Percentiles rank a stretch among this genome's conserved stretches.
phyloP scores from a whole-genome alignment of 2,113 vertebrate genomes.

The Pterophyllum scalare region DNA sequence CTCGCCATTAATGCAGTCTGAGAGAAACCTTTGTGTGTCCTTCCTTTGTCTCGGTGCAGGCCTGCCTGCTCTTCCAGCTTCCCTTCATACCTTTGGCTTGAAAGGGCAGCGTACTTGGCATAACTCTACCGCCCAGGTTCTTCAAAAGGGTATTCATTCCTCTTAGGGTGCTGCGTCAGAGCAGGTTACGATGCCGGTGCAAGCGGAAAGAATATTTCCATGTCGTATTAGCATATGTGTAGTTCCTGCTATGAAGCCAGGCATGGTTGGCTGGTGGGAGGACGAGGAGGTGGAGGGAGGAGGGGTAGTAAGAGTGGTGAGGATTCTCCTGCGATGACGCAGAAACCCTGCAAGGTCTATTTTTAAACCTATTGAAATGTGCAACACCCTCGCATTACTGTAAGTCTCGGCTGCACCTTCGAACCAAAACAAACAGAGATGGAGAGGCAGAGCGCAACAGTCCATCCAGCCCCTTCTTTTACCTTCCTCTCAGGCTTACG shows the following conservation, averaged over 20 bases:
- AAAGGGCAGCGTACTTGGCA: slow-evolving; percentile 9
- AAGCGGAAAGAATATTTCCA: slow-evolving; percentile 48
- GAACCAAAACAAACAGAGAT: slow-evolving; percentile 65
- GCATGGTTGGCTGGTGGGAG: slow-evolving; percentile 15
- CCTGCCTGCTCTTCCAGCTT: slow-evolving; percentile 59
- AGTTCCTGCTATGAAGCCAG: slow-evolving; percentile 45
- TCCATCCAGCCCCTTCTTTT: background rate
- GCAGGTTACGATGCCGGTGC: slow-evolving; percentile 43
- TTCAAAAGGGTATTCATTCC: slow-evolving; percentile 31
- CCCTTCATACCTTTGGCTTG: slow-evolving; percentile 51
- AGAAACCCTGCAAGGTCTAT: slow-evolving; percentile 71
- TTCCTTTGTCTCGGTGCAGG: background rate
- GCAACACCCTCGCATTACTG: slow-evolving; percentile 62
- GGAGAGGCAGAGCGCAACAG: background rate
- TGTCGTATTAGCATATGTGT: slow-evolving; percentile 55
- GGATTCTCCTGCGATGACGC: slow-evolving; percentile 76
- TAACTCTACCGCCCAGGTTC: slow-evolving; percentile 52
- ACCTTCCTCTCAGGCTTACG: slow-evolving; percentile 10
- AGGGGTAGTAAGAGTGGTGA: slow-evolving; percentile 24
- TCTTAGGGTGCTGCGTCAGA: slow-evolving; percentile 36
- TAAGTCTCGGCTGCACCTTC: slow-evolving; percentile 65
- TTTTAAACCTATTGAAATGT: slow-evolving; percentile 74
- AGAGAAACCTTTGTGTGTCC: slow-evolving; percentile 33
- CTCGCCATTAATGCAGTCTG: slow-evolving; percentile 14
- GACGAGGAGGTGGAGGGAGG: background rate